Conservation (phyloP, 1,140 invertebrate species). For the Drosophila lacertosa region DNA sequence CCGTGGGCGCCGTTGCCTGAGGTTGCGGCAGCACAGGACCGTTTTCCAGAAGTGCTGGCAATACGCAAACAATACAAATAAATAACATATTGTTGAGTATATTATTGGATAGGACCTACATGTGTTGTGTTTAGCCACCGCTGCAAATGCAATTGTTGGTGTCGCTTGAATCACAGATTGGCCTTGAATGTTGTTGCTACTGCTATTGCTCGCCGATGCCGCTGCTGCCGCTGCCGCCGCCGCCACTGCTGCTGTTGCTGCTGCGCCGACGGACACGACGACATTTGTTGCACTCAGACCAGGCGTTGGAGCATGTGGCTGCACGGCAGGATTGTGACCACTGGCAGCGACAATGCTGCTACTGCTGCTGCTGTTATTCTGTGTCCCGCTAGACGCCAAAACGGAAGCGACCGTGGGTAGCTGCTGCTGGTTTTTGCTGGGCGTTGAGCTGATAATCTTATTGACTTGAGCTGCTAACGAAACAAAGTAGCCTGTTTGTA, state of each 20-base stretch:
- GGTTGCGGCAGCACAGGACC: slow-evolving; percentile 69
- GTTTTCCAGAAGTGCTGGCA: slow-evolving; percentile 78
- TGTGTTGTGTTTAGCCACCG: slow-evolving; percentile 84
- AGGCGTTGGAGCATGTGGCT: slow-evolving; percentile 76
- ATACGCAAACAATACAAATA: not conserved
- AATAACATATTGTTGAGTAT: not conserved
- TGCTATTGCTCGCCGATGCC: slow-evolving; percentile 41
- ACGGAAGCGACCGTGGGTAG: slow-evolving; percentile 59
- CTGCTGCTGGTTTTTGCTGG: slow-evolving; percentile 79
- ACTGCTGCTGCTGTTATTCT: slow-evolving; percentile 48
- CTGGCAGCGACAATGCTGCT: slow-evolving; percentile 44
- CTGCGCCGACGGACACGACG: slow-evolving; percentile 14
- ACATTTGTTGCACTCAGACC: slow-evolving; percentile 47
- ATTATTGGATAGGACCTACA: slow-evolving; percentile 54
- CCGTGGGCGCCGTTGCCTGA: slow-evolving; percentile 60
- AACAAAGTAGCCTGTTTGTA: not conserved
- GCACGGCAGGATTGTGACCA: slow-evolving; percentile 72
- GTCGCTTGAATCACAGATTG: slow-evolving; percentile 83
- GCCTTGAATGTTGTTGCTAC: slow-evolving; percentile 76
- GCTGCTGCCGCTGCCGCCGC: slow-evolving; percentile 31
- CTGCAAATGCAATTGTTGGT: slow-evolving; percentile 84
- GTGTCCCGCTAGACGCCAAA: slow-evolving; percentile 52
- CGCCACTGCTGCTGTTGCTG: slow-evolving; percentile 31
- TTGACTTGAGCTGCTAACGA: slow-evolving; percentile 67
- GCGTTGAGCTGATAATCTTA: slow-evolving; percentile 83